These are phyloP conservation scores for Yasuhikotakia modesta DNA, from an alignment of 2,797 vertebrate species.

Conservation along the genomic window DNA sequence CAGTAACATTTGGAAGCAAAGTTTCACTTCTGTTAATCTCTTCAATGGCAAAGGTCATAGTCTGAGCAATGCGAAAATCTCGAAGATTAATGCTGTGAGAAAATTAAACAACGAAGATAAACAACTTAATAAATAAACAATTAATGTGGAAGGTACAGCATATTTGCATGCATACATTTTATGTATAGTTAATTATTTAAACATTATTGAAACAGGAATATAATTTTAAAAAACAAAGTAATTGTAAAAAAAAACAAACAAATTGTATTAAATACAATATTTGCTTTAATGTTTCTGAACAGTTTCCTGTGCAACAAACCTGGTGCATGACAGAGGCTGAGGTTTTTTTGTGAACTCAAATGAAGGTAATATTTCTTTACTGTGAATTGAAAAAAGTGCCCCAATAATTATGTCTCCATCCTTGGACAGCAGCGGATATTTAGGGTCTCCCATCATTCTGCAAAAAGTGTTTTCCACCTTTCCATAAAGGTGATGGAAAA, in stretches of 20 bases:
- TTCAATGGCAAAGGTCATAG: slow-evolving; percentile 76
- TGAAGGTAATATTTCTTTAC: slow-evolving; percentile 62
- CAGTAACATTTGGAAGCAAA: slow-evolving; percentile 73
- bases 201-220: too few relatives aligned
- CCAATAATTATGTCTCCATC: slow-evolving; percentile 46
- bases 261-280: too few relatives aligned
- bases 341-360: slow-evolving; percentile 65
- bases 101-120: not conserved
- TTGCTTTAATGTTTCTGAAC: too few relatives aligned
- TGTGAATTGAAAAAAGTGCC: slow-evolving; percentile 48
- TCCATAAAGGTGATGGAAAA: slow-evolving; percentile 41
- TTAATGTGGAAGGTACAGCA: too few relatives aligned
- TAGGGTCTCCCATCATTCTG: slow-evolving; percentile 56
- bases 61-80: slow-evolving; percentile 76
- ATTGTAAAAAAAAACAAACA: too few relatives aligned
- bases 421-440: slow-evolving; percentile 43
- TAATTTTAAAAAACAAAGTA: too few relatives aligned
- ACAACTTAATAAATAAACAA: too few relatives aligned
- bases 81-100: slow-evolving; percentile 70
- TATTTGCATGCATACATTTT: too few relatives aligned
- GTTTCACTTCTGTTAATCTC: slow-evolving; percentile 73
- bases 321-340: slow-evolving; percentile 62
- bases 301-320: slow-evolving; percentile 61
- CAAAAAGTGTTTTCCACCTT: slow-evolving; percentile 60
- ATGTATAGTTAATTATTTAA: too few relatives aligned